Evolutionary conservation across 2,888 invertebrate genomes (phyloP), one percentile per base, ranked within the genome.

Genomic region (Amiota minor): DNA sequence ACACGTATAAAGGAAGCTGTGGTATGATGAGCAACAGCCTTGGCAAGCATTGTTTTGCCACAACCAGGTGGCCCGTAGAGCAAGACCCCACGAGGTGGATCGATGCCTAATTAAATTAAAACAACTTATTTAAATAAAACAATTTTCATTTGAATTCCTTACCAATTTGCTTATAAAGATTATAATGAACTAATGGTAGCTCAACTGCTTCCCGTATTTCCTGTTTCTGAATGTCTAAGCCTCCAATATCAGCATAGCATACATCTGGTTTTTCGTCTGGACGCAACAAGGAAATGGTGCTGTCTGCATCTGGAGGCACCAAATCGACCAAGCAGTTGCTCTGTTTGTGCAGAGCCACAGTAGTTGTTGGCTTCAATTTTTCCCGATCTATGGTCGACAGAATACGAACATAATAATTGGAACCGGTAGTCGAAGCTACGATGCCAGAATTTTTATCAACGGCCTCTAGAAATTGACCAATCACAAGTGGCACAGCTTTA

Each of bases 11-110:
- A 99, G 0, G 98, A 96, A 83, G 99, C 99, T 92, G 98, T 98
- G 61, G 98, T 99, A 87, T 99, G 98, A 91, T 98, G 97, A 20
- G 98, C 98, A 4, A 98, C 98, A 78, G 98, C 98, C 89, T 99
- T 99, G 20, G 99, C 99, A 84, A 99, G 91, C 99, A 99, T 99
- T 72, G 99, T 99, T 91, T 99, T 99, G 14, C 99, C 99, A 90
- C 99, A 99, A 1, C 99, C 96, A 0, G 99, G 99, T 12, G 99
- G 99, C 0, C 99, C 99, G 87, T 97, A 99, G 96, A 99, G 97
- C 61, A 99, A 93, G 3, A 99, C 99, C 80, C 98, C 98, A 20
- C 98, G 92, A 0, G 99, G 99, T 0, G 99, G 99, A 89, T 99
- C 99, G 87, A 99, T 99, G 90, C 86, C 86, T 86, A 35, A 0